Conservation (phyloP, 2,888 invertebrate species). For the Sipha maydis region DNA sequence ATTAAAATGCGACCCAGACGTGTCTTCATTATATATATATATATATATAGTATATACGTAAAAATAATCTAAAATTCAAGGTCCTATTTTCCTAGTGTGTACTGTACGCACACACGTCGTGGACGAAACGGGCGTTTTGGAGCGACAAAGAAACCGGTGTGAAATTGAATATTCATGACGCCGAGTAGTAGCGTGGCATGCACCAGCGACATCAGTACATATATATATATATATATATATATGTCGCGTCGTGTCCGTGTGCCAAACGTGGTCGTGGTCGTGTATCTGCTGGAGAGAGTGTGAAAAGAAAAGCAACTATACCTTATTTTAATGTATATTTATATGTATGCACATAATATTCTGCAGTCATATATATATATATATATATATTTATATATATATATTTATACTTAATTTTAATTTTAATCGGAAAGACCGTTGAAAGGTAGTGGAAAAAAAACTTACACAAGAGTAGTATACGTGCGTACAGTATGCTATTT, state of each 20-base stretch:
- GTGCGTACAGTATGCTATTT: not conserved
- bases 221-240: not conserved
- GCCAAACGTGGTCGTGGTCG: not conserved
- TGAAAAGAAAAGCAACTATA: not conserved
- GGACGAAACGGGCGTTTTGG: not conserved
- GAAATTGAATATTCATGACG: slow-evolving; percentile 50
- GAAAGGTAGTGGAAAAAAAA: not conserved
- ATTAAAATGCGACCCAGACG: slow-evolving; percentile 34
- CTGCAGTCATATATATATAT: not conserved
- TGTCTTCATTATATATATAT: not conserved
- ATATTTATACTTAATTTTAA: too few species aligned
- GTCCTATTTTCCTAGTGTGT: not conserved
- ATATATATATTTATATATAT: not conserved
- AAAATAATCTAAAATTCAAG: slow-evolving; percentile 43
- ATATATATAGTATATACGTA: not conserved
- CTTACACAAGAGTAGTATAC: not conserved
- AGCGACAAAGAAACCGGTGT: slow-evolving; percentile 46
- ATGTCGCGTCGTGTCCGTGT: not conserved
- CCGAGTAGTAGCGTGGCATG: too few species aligned
- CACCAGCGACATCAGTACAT: too few species aligned
- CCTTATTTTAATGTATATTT: not conserved
- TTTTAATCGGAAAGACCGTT: not conserved
- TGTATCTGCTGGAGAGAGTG: not conserved
- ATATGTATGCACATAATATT: not conserved
- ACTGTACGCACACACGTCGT: not conserved